Conservation (phyloP, 2,888 invertebrate species). For the Caenorhabditis sp. region DNA sequence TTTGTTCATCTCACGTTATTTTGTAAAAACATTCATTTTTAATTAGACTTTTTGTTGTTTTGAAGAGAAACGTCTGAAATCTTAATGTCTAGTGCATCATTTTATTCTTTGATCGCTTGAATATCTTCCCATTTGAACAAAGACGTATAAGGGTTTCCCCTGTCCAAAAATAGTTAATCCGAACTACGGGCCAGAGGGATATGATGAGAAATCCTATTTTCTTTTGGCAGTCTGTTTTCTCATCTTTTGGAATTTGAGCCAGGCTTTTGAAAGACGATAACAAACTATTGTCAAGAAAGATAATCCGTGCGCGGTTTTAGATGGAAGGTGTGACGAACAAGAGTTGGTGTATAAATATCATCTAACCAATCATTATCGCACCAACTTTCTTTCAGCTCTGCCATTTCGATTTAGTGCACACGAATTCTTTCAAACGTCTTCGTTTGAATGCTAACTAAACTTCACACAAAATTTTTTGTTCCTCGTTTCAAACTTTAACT, state of each 20-base stretch:
- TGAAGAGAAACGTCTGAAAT: no score
- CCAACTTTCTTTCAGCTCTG: background rate
- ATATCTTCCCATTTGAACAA: no score
- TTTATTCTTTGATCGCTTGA: no score
- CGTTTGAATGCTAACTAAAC: no score
- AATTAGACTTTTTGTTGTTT: no score
- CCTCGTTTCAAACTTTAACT: no score
- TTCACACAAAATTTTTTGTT: no score
- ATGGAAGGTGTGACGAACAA: conserved; percentile 19
- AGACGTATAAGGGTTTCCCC: no score
- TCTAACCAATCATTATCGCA: conserved; percentile 26
- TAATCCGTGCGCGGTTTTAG: conserved; percentile 28
- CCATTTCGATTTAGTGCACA: background rate
- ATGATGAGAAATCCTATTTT: background rate
- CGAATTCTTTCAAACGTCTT: background rate
- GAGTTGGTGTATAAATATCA: conserved; percentile 35
- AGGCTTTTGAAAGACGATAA: conserved; percentile 16
- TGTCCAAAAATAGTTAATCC: conserved; percentile 6
- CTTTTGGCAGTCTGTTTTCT: background rate
- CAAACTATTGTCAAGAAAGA: conserved; percentile 37
- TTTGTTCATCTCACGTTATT: no score
- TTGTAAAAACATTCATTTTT: no score
- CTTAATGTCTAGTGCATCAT: no score
- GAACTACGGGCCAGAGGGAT: background rate
- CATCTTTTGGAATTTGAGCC: background rate